Base-by-base conservation (phyloP, 2,113 vertebrate species). In the Chloroceryle aenea region DNA sequence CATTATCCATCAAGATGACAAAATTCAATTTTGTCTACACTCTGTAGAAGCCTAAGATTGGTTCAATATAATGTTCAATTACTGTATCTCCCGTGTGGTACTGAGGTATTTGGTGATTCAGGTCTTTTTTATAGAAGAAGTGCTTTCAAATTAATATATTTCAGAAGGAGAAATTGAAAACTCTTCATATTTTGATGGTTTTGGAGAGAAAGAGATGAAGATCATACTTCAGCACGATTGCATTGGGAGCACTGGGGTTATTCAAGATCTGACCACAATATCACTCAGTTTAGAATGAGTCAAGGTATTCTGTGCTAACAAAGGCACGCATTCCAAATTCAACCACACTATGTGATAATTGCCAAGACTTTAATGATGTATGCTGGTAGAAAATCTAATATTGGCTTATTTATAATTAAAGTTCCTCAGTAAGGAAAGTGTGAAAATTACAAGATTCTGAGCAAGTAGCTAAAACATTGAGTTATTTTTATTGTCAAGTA, bases 61-160 rank as follows among this genome's bases (percentile, higher is more conserved):
- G 67, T 85, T 88, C 87, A 87, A 91, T 91, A 93, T 73, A 93
- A 94, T 82, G 77, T 94, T 94, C 85, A 91, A 62, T 96, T 94
- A 87, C 74, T 68, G 15, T 82, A 52, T 89, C 67, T 85, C 93
- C 87, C 66, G 52, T 88, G 85, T 77, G 82, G 22, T 85, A 66
- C 38, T 38, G 42, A 93, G 59, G n/a, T 71, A 87, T 94, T 94
- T 73, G 48, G 61, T 47, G 62, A 95, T 91, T 91, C 50, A 38
- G 48, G 78, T 50, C 58, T 76, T 87, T 87, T 55, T 90, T 79
- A 87, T 15, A 62, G 34, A 79, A 43, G 36, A 87, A 95, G 26
- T 38, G 21, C 5, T 87, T 94, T 95, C 63, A 94, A 93, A 96
- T 83, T 92, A 93, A 85, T 94, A 23, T 47, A 76, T 96, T 93